phyloP scores from a whole-genome alignment of 2,113 vertebrate genomes.

The Pungitius pungitius region DNA sequence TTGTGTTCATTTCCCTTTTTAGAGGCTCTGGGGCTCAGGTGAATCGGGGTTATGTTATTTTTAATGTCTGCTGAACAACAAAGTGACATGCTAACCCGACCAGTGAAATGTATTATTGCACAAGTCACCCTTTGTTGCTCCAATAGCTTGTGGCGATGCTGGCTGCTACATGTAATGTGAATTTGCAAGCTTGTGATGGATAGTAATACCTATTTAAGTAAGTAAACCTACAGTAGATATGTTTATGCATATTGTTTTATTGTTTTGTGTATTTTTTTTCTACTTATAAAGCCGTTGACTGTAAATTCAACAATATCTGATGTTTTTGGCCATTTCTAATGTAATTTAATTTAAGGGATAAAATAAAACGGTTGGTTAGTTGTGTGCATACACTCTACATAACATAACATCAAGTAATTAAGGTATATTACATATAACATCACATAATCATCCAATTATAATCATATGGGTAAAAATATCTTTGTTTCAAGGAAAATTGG shows the following conservation, averaged over 20 bases:
- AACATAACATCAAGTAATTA: too few relatives aligned
- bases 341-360: not conserved
- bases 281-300: slow-evolving; percentile 66
- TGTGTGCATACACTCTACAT: not conserved
- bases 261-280: slow-evolving; percentile 58
- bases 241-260: slow-evolving; percentile 58
- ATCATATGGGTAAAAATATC: not conserved
- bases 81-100: slow-evolving; percentile 53
- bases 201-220: slow-evolving; percentile 43
- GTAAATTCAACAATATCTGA: not conserved
- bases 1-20: slow-evolving; percentile 1
- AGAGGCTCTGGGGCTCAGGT: slow-evolving; percentile 46
- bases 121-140: slow-evolving; percentile 38
- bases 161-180: slow-evolving; percentile 53
- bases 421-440: not conserved
- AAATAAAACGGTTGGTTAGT: not conserved
- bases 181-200: slow-evolving; percentile 53
- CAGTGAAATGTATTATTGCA: slow-evolving; percentile 66
- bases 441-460: not conserved
- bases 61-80: slow-evolving; percentile 40
- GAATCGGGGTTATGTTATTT: slow-evolving; percentile 25
- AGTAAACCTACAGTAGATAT: slow-evolving; percentile 44
- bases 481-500: not conserved
- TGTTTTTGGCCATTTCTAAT: not conserved
- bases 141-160: slow-evolving; percentile 34